These are phyloP conservation scores for Grammomys surdaster DNA, from an alignment of 2,113 vertebrate genomes.

Conservation along the genomic window DNA sequence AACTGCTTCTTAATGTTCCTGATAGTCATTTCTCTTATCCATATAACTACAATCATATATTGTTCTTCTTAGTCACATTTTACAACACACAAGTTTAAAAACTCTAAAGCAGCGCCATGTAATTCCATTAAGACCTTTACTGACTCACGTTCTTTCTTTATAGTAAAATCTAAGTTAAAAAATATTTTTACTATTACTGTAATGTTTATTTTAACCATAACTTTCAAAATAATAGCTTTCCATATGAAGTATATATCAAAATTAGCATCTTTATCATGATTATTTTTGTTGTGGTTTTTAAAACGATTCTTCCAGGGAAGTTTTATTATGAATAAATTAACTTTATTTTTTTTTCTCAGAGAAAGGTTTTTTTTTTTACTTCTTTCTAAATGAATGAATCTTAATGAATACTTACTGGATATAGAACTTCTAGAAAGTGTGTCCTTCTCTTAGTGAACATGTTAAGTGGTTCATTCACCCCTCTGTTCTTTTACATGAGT, in stretches of 20 bases:
- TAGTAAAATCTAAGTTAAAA: neutral
- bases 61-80: neutral
- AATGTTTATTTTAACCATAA: neutral
- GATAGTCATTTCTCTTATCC: neutral
- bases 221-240: neutral
- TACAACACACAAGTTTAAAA: neutral
- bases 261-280: neutral
- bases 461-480: neutral
- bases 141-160: neutral
- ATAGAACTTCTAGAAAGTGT: neutral
- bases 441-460: neutral
- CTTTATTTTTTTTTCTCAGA: neutral
- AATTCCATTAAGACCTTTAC: neutral
- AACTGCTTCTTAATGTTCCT: too few relatives aligned
- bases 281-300: neutral
- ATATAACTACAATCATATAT: neutral
- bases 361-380: neutral
- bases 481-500: neutral
- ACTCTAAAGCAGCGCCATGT: too few relatives aligned
- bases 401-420: neutral
- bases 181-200: neutral
- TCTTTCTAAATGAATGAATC: neutral
- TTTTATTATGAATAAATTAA: neutral
- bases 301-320: neutral
- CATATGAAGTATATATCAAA: neutral